Conservation (phyloP, 2,113 vertebrate genomes). For the Lophius piscatorius region DNA sequence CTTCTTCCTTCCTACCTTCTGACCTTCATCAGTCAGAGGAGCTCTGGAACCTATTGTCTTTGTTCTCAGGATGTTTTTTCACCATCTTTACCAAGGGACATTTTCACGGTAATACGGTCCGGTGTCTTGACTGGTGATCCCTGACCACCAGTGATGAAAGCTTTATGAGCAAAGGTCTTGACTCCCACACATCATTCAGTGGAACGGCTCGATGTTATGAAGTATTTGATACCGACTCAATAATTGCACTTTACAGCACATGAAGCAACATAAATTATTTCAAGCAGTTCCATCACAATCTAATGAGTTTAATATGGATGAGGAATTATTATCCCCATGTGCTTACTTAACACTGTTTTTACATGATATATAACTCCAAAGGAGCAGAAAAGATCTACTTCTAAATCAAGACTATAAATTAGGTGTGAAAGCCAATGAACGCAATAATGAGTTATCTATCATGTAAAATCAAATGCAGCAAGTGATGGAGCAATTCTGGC, state of each 20-base stretch:
- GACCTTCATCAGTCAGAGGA: no score
- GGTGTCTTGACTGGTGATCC: constrained; percentile 3
- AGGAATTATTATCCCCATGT: constrained; percentile 39
- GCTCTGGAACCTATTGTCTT: not conserved
- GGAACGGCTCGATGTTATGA: constrained; percentile 14
- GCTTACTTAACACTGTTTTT: constrained; percentile 58
- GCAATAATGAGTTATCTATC: constrained; percentile 40
- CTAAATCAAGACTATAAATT: constrained; percentile 43
- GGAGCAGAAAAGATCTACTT: constrained; percentile 25
- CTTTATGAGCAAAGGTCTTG: constrained; percentile 15
- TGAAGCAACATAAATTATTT: constrained; percentile 47
- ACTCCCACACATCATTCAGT: constrained; percentile 1
- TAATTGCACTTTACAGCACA: constrained; percentile 33
- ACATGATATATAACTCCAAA: constrained; percentile 24
- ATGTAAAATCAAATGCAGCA: constrained; percentile 35
- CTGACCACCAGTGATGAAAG: constrained; percentile 7
- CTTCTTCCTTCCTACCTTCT: no score
- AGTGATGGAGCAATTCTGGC: constrained; percentile 21
- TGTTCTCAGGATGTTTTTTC: not conserved
- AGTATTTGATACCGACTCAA: constrained; percentile 25
- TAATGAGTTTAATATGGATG: constrained; percentile 44
- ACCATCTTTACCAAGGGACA: not conserved
- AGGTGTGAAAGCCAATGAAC: constrained; percentile 56
- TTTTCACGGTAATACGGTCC: not conserved
- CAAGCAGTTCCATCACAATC: constrained; percentile 42